Evolutionary conservation across 2,113 vertebrate genomes (phyloP).

Genomic region (Lasiurus cinereus): DNA sequence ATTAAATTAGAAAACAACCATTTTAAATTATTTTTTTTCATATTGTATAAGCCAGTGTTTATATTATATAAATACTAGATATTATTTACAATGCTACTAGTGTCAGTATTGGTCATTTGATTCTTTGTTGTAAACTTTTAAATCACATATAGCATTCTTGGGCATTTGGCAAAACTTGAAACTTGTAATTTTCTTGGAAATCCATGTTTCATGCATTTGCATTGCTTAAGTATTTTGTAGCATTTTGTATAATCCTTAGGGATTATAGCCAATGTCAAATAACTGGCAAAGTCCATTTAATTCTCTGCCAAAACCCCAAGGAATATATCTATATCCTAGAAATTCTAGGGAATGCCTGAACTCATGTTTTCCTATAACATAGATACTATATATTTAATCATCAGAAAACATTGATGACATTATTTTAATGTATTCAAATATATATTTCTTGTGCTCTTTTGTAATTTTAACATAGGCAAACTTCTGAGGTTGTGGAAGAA

Average conservation of each 20-base stretch:
- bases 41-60: slow-evolving; percentile 48
- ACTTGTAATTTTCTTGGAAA: slow-evolving; percentile 65
- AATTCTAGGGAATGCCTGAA: slow-evolving; percentile 52
- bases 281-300: slow-evolving; percentile 57
- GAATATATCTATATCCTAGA: slow-evolving; percentile 30
- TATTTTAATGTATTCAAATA: slow-evolving; percentile 63
- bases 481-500: slow-evolving; percentile 52
- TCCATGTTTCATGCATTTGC: slow-evolving; percentile 45
- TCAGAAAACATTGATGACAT: slow-evolving; percentile 29
- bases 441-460: slow-evolving; percentile 36
- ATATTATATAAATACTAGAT: slow-evolving; percentile 22
- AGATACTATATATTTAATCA: slow-evolving; percentile 56
- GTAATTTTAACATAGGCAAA: slow-evolving; percentile 35
- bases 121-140: slow-evolving; percentile 57
- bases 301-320: slow-evolving; percentile 53
- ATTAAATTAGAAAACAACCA: slow-evolving; percentile 49
- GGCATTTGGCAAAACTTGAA: slow-evolving; percentile 58
- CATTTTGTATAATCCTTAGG: slow-evolving; percentile 57
- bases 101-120: slow-evolving; percentile 44
- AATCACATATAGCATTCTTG: background rate
- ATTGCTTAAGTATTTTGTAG: slow-evolving; percentile 60
- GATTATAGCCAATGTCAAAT: slow-evolving; percentile 37
- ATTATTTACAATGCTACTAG: slow-evolving; percentile 43
- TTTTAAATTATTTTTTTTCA: slow-evolving; percentile 59
- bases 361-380: slow-evolving; percentile 58